phyloP scores from a whole-genome alignment of 2,888 invertebrate species.

The Macaria liturata region DNA sequence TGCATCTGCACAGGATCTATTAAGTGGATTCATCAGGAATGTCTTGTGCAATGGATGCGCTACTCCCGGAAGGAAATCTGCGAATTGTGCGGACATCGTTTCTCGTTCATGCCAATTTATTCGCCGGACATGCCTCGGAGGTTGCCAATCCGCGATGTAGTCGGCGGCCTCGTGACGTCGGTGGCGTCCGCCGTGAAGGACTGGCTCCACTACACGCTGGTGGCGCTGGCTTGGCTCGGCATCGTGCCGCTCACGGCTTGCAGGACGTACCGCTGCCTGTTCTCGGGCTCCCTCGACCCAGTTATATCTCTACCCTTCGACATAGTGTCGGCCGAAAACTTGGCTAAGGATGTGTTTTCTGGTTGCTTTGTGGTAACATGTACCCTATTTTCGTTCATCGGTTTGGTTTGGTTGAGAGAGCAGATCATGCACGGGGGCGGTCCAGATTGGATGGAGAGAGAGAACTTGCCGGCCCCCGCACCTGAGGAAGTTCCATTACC shows the following conservation, averaged over 20 bases:
- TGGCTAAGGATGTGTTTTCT: constrained; percentile 96
- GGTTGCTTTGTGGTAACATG: constrained; percentile 98
- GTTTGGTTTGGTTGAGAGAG: constrained; percentile 98
- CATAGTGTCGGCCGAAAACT: constrained; percentile 95
- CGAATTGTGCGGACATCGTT: constrained; percentile 98
- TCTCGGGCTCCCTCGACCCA: constrained; percentile 94
- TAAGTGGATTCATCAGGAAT: constrained; percentile 99
- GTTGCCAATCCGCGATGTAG: constrained; percentile 95
- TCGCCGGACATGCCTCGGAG: constrained; percentile 99
- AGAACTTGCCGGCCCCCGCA: constrained; percentile 79
- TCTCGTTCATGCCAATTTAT: constrained; percentile 99
- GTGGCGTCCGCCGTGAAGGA: constrained; percentile 96
- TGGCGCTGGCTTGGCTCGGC: constrained; percentile 98
- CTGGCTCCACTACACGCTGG: constrained; percentile 98
- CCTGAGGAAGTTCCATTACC: constrained; percentile 73
- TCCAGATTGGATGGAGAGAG: constrained; percentile 96
- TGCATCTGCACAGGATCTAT: constrained; percentile 99
- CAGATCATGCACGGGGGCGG: constrained; percentile 99
- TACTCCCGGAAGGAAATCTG: constrained; percentile 99
- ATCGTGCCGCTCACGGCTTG: constrained; percentile 98
- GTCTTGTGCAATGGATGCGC: constrained; percentile 99
- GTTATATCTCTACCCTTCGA: constrained; percentile 95
- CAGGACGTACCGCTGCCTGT: constrained; percentile 96
- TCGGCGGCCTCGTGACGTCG: constrained; percentile 94
- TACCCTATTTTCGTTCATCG: constrained; percentile 97